These are phyloP conservation scores for Florisuga fusca DNA, from an alignment of 2,797 vertebrate species.

Conservation along the genomic window DNA sequence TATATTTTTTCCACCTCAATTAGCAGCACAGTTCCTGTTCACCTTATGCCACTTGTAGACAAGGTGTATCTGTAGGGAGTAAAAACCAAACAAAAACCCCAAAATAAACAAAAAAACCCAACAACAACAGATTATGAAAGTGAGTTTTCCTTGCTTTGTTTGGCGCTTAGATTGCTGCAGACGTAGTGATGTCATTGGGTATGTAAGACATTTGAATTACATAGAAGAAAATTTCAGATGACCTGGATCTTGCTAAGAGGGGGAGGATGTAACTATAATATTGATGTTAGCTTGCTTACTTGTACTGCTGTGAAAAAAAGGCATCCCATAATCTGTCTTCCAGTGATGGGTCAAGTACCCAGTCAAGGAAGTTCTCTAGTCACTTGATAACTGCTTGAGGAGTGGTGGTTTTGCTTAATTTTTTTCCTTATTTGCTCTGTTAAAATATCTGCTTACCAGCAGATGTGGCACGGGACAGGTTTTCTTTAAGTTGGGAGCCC, in stretches of 20 bases:
- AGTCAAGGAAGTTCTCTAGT: neutral
- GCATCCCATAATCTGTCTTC: fast-evolving
- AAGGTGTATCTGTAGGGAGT: neutral
- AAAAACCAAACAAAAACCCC: neutral
- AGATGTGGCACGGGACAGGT: neutral
- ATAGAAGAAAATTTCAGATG: neutral
- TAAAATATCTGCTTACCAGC: neutral
- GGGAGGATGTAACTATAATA: neutral
- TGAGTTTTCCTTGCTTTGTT: neutral
- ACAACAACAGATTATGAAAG: neutral
- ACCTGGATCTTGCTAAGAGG: neutral
- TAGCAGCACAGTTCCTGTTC: neutral
- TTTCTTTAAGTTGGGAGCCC: neutral
- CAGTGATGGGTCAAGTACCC: neutral
- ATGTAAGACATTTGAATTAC: neutral
- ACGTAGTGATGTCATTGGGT: neutral
- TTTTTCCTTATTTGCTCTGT: neutral
- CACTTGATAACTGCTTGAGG: neutral
- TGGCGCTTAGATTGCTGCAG: neutral
- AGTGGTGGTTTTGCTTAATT: neutral
- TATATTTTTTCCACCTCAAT: neutral
- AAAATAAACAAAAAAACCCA: no score
- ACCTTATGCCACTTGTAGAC: neutral
- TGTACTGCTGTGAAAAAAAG: neutral
- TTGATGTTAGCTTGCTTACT: neutral